Conservation (phyloP, 1,140 invertebrate species). For the Philopotamus ludificatus region DNA sequence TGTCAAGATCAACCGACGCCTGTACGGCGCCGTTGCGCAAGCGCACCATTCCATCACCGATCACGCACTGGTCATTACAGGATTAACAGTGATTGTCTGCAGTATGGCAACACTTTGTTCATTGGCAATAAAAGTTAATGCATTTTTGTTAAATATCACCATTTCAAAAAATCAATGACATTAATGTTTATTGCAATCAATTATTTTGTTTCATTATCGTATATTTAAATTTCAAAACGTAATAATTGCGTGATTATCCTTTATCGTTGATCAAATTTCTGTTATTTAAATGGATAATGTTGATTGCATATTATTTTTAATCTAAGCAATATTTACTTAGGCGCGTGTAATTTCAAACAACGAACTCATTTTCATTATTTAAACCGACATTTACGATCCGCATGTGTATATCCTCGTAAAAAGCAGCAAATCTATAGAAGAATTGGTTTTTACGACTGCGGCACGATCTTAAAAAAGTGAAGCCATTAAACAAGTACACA, state of each 20-base stretch:
- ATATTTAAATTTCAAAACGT: too few relatives aligned
- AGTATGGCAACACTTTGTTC: too few relatives aligned
- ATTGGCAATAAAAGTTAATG: neutral
- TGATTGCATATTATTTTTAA: neutral
- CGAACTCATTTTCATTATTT: neutral
- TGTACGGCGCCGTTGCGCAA: neutral
- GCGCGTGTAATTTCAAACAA: neutral
- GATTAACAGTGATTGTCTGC: too few relatives aligned
- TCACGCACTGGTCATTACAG: neutral
- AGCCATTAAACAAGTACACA: slow-evolving; percentile 7
- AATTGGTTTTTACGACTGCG: slow-evolving; percentile 11
- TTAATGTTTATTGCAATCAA: too few relatives aligned
- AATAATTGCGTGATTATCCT: too few relatives aligned
- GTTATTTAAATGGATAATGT: too few relatives aligned
- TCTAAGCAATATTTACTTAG: neutral
- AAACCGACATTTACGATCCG: neutral
- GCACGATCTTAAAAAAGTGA: slow-evolving; percentile 4
- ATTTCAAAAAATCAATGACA: too few relatives aligned
- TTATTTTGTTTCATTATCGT: too few relatives aligned
- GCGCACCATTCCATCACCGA: neutral
- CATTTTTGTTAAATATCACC: too few relatives aligned
- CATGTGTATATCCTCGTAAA: neutral
- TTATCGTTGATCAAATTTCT: too few relatives aligned
- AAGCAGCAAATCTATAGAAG: neutral
- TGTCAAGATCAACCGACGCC: neutral